Percentiles rank a stretch among this genome's conserved stretches.
phyloP scores from a whole-genome alignment of 2,888 invertebrate species.

The Perithous albicinctus region DNA sequence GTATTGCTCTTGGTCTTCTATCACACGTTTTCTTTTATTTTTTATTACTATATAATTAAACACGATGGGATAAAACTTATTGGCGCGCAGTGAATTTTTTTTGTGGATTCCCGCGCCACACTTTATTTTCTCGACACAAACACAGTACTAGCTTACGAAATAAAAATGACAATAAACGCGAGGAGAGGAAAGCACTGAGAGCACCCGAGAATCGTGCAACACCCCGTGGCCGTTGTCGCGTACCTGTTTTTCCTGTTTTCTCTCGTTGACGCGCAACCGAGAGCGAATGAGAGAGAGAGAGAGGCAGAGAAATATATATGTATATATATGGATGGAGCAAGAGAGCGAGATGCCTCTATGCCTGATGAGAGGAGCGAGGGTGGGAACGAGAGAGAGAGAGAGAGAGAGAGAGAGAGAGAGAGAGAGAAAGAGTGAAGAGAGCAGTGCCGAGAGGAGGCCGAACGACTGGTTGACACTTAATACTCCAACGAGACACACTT shows the following conservation, averaged over 20 bases:
- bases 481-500: slow-evolving; percentile 62
- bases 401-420: background rate
- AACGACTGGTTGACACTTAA: slow-evolving; percentile 65
- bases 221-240: slow-evolving; percentile 67
- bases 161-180: slow-evolving; percentile 44
- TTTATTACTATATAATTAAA: slow-evolving; percentile 13
- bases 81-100: slow-evolving; percentile 44
- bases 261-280: slow-evolving; percentile 64
- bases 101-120: slow-evolving; percentile 32
- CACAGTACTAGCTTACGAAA: slow-evolving; percentile 2
- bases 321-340: slow-evolving; percentile 7
- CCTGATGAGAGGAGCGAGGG: background rate
- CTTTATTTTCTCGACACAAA: slow-evolving; percentile 29
- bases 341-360: background rate
- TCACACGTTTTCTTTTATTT: slow-evolving; percentile 37
- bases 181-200: slow-evolving; percentile 24
- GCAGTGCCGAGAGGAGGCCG: slow-evolving; percentile 19
- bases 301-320: slow-evolving; percentile 13
- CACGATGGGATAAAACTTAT: slow-evolving; percentile 24
- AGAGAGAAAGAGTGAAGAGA: background rate
- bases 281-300: slow-evolving; percentile 20
- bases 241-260: slow-evolving; percentile 74
- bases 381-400: background rate
- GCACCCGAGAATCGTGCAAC: slow-evolving; percentile 60
- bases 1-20: slow-evolving; percentile 44